Base-by-base conservation (phyloP, 2,888 invertebrate species). In the Balanococcus diminutus region DNA sequence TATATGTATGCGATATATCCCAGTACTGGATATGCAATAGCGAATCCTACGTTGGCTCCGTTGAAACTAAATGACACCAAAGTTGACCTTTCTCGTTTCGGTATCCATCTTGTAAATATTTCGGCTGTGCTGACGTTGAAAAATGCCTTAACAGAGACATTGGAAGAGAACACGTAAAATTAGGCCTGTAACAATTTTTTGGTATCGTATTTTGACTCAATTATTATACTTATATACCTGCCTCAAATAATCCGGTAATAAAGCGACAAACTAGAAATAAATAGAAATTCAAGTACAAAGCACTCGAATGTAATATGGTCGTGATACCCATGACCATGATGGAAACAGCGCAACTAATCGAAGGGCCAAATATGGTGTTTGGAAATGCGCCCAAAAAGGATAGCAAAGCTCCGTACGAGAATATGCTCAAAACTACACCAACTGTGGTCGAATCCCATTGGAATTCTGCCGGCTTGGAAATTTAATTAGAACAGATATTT, bases 61-160 rank as follows among this genome's bases (percentile, higher is more conserved):
- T 25, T 81, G 16, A 42, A n/a, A 16, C 81, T 42, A 16, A 42
- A 25, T 16, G 36, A 39, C 16, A 42, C 25, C 42, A 81, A 42
- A 4, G 42, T 42, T 4, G 81, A 42, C n/a, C 81, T 81, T 22
- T 81, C 81, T 0, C 4, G 9, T 16, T n/a, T 19, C 2, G 81
- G 81, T 22, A 42, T 42, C 81, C 81, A 81, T 25, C 42, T 19
- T 16, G 42, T 42, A 46, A 42, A 39, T 3, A 81, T 81, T 81
- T 81, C 81, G 5, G 42, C 81, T 6, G 42, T 9, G 22, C 81
- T 39, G n/a, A 42, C 81, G 3, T 39, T 39, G 25, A 25, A 42
- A 11, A 81, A 81, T n/a, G 39, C 81, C 81, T 42, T 1, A 8
- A n/a, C 16, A 67, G 4, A 28, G 1, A 75, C n/a, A n/a, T n/a